A percentile compares a stretch with the other conserved stretches of the same genome.
Conservation (phyloP, 2,888 invertebrate genomes). For the Lithophane socia region DNA sequence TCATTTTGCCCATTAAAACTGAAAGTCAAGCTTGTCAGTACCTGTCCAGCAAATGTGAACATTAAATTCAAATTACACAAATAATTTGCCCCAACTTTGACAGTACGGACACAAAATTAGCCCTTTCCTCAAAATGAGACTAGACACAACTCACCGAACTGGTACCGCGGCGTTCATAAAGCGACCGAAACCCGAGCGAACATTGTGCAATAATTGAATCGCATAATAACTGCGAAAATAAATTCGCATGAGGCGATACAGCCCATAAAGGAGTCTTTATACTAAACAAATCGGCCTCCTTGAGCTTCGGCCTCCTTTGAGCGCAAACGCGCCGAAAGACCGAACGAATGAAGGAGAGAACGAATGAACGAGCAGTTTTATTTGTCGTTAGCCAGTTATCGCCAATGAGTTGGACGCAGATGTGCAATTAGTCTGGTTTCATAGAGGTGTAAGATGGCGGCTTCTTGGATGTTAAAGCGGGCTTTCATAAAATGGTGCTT, state of each 20-base stretch:
- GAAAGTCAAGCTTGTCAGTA: not conserved
- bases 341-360: constrained; percentile 74
- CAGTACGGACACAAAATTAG: constrained; percentile 18
- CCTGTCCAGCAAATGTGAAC: not conserved
- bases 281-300: constrained; percentile 89
- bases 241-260: constrained; percentile 85
- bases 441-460: constrained; percentile 59
- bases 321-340: constrained; percentile 81
- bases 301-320: constrained; percentile 87
- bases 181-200: constrained; percentile 80
- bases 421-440: constrained; percentile 63
- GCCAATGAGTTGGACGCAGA: constrained; percentile 74
- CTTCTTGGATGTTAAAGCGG: constrained; percentile 14
- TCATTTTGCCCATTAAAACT: constrained; percentile 11
- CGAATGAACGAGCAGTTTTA: constrained; percentile 82
- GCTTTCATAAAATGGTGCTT: constrained; percentile 37
- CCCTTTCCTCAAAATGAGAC: constrained; percentile 38
- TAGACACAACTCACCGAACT: constrained; percentile 64
- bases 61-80: constrained; percentile 16
- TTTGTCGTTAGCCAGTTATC: constrained; percentile 81
- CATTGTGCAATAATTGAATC: constrained; percentile 88
- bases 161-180: constrained; percentile 64
- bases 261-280: constrained; percentile 88
- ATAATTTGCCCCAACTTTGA: constrained; percentile 6
- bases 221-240: constrained; percentile 88